Conservation (phyloP, 1,140 invertebrate genomes). For the Copidosoma floridanum region DNA sequence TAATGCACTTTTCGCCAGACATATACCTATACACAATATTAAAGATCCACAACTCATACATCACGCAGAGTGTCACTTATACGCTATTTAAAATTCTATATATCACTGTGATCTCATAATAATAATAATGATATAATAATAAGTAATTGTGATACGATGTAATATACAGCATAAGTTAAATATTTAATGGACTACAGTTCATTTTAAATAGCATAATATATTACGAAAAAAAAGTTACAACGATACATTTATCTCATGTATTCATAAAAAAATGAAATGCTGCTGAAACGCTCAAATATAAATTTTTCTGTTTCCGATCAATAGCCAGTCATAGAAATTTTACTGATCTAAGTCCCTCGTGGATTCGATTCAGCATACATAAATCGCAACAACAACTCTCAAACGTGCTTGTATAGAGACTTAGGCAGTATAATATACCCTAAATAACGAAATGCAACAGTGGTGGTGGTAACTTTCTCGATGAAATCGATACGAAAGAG, state of each 20-base stretch:
- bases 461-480: slow-evolving; percentile 34
- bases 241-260: too few relatives aligned
- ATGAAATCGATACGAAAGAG: too few relatives aligned
- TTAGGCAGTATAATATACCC: not conserved
- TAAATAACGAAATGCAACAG: too few relatives aligned
- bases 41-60: slow-evolving; percentile 7
- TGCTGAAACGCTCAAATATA: too few relatives aligned
- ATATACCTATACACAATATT: too few relatives aligned
- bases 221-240: too few relatives aligned
- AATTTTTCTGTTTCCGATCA: not conserved
- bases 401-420: not conserved
- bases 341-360: not conserved
- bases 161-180: too few relatives aligned
- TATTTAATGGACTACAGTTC: too few relatives aligned
- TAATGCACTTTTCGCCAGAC: not conserved
- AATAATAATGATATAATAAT: too few relatives aligned
- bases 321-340: not conserved
- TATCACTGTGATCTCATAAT: slow-evolving; percentile 20
- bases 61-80: slow-evolving; percentile 8
- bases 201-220: too few relatives aligned
- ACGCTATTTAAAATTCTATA: slow-evolving; percentile 13
- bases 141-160: too few relatives aligned
- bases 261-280: too few relatives aligned
- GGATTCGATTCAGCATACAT: not conserved
- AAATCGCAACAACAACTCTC: slow-evolving; percentile 30